Conservation (phyloP, 2,113 vertebrate genomes). For the Jacana jacana region DNA sequence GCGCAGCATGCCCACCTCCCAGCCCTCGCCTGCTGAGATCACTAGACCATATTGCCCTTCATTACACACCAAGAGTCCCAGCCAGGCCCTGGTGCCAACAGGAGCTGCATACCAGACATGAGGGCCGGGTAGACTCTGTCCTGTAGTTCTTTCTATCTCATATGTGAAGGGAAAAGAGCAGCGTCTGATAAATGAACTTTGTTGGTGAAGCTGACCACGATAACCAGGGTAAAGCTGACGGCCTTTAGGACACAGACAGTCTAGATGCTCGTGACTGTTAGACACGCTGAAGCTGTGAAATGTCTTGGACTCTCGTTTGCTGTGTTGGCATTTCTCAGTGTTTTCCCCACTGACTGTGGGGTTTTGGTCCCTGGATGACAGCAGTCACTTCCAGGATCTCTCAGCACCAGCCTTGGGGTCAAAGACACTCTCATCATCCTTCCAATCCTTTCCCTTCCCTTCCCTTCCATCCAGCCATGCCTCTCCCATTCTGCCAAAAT, state of each 20-base stretch:
- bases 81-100: neutral
- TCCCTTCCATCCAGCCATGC: neutral
- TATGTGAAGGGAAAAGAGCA: neutral
- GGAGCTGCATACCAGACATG: neutral
- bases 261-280: neutral
- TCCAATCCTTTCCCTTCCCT: neutral
- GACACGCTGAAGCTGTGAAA: neutral
- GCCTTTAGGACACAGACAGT: neutral
- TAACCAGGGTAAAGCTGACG: neutral
- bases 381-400: neutral
- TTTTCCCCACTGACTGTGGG: neutral
- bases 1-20: neutral
- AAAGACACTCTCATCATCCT: neutral
- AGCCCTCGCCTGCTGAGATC: conserved; percentile 32
- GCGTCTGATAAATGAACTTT: neutral
- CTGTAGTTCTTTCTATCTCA: neutral
- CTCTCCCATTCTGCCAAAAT: neutral
- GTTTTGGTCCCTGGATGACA: neutral
- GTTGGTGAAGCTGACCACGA: neutral
- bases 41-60: conserved; percentile 1
- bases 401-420: neutral
- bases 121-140: neutral
- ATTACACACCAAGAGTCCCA: neutral
- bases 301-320: neutral
- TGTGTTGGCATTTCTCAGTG: neutral